Base-by-base conservation (phyloP, 2,888 invertebrate species). In the Linnaemya vulpina region DNA sequence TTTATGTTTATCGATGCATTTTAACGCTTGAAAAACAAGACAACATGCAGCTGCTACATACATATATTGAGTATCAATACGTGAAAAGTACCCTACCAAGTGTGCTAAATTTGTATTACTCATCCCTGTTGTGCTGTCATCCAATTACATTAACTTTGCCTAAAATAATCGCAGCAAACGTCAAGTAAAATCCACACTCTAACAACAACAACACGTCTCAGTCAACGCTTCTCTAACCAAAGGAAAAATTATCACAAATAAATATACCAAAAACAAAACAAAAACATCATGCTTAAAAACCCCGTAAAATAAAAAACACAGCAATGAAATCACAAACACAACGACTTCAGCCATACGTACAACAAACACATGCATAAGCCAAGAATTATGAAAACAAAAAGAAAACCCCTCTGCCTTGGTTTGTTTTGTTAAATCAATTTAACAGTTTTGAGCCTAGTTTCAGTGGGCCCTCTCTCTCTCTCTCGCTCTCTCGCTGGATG, bases 281-380 rank as follows among this genome's bases (percentile, higher is more conserved):
- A 75, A 81, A 84, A n/a, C n/a, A 85, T 85, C 75, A 85, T 65
- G 82, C 85, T 85, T 85, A 79, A 75, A 81, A 82, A 58, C 78
- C 74, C 82, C 71, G 75, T 85, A 82, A 65, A 74, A 53, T 63
- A 68, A 49, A 78, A 74, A 25, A 46, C 46, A 74, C 38, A 58
- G 17, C 65, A 67, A 58, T 49, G 53, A 53, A 3, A 74, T 30
- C 30, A 43, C 30, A 43, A 70, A 20, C 76, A 58, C 65, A 77
- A 77, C 60, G 55, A 53, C 40, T 9, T 46, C 25, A 25, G n/a
- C 25, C n/a, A 53, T 7, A 20, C 38, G 22, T 46, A 49, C 15
- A 65, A 49, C 20, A 22, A 17, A 46, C 3, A 20, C 46, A 60
- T 22, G 0, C 22, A 40, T 5, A 55, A 30, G 5, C 10, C 3